phyloP scores from a whole-genome alignment of 2,888 invertebrate species.

The Xestia rhomboidea region DNA sequence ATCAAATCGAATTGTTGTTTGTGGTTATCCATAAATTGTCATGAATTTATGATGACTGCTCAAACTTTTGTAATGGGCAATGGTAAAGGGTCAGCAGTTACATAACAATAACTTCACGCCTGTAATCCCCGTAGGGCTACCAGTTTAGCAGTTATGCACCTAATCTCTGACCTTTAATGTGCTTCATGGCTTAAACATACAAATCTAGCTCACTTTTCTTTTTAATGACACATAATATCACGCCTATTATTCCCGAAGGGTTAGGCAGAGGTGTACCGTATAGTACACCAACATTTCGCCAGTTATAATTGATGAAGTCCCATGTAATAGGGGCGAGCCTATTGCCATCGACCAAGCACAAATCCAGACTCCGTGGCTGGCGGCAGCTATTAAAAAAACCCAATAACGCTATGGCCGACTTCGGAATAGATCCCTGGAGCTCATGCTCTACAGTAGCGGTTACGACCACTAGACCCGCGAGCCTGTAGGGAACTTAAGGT shows the following conservation, averaged over 20 bases:
- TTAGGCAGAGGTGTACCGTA: background rate
- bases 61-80: background rate
- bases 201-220: too few species aligned
- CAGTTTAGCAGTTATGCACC: too few species aligned
- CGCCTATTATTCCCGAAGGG: background rate
- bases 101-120: too few species aligned
- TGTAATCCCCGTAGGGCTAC: too few species aligned
- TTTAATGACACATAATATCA: background rate
- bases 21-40: background rate
- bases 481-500: background rate
- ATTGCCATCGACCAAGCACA: background rate
- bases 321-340: background rate
- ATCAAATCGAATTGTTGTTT: slow-evolving; percentile 3
- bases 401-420: background rate
- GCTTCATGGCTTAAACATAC: too few species aligned
- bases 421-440: background rate
- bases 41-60: background rate
- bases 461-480: background rate
- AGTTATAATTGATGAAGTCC: background rate
- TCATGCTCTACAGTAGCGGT: background rate
- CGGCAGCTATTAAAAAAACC: background rate
- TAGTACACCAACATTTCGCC: background rate
- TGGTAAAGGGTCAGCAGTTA: background rate
- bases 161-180: too few species aligned
- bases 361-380: background rate